Conservation (phyloP, 2,888 invertebrate species). For the Tyria jacobaeae region DNA sequence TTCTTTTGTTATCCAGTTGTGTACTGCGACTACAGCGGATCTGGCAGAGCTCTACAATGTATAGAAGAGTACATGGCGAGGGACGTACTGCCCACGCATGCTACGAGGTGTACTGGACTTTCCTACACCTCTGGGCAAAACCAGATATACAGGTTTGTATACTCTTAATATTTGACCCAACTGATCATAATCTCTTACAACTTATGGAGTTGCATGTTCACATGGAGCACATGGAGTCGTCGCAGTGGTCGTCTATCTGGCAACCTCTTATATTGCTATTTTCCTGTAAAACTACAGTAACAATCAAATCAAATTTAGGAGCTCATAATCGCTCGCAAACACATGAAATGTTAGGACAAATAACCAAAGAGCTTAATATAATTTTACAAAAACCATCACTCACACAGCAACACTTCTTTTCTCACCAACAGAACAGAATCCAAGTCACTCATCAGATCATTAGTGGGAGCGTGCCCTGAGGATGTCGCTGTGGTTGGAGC, state of each 20-base stretch:
- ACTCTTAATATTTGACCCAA: too few relatives aligned
- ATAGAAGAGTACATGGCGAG: constrained; percentile 93
- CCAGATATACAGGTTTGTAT: constrained; percentile 95
- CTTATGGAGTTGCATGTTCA: too few relatives aligned
- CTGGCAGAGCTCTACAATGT: constrained; percentile 93
- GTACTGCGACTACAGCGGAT: constrained; percentile 95
- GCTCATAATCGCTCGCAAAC: neutral
- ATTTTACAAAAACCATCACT: too few relatives aligned
- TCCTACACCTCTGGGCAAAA: constrained; percentile 95
- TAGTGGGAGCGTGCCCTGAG: constrained; percentile 92
- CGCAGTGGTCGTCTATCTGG: too few relatives aligned
- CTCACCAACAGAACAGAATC: constrained; percentile 90
- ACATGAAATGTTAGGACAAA: too few relatives aligned
- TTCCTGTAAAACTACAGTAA: too few relatives aligned
- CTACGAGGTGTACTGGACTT: constrained; percentile 91
- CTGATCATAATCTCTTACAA: too few relatives aligned
- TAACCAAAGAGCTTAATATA: neutral
- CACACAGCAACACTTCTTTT: too few relatives aligned
- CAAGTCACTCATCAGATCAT: constrained; percentile 90
- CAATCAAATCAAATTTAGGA: neutral
- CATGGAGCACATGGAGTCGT: too few relatives aligned
- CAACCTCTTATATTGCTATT: too few relatives aligned
- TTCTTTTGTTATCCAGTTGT: constrained; percentile 86
- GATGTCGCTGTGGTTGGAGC: constrained; percentile 92
- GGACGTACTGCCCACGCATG: constrained; percentile 94